Evolutionary conservation across 2,113 vertebrate genomes (phyloP).

Genomic region (Emydura subglobosa): DNA sequence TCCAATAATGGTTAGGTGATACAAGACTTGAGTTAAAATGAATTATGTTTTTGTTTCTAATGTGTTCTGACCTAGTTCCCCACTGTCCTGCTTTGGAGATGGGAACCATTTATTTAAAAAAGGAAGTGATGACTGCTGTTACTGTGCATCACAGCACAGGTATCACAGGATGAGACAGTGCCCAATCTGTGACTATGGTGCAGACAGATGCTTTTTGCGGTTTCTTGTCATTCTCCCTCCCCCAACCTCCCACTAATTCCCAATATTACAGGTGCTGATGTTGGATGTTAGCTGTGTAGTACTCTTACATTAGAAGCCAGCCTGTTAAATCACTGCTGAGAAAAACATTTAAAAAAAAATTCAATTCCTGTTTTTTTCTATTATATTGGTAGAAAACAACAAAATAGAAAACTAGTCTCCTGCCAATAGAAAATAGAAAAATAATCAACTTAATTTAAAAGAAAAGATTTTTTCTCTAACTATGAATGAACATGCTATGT

Average conservation of each 20-base stretch:
- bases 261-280: neutral
- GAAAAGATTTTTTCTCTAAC: neutral
- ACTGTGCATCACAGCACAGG: neutral
- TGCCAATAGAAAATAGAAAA: neutral
- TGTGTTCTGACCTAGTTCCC: neutral
- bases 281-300: neutral
- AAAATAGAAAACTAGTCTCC: neutral
- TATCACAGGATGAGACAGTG: neutral
- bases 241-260: neutral
- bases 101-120: neutral
- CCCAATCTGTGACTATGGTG: neutral
- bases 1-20: neutral
- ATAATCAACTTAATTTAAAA: neutral
- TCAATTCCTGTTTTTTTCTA: neutral
- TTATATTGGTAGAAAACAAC: neutral
- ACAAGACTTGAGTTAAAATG: neutral
- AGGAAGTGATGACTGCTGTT: neutral
- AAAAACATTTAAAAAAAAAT: neutral
- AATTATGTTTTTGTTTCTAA: neutral
- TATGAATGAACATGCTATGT: neutral
- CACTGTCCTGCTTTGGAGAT: neutral
- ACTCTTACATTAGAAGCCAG: neutral
- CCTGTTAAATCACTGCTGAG: neutral
- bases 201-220: neutral
- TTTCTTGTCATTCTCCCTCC: neutral